phyloP scores from a whole-genome alignment of 2,888 invertebrate genomes.

The Pecten maximus region DNA sequence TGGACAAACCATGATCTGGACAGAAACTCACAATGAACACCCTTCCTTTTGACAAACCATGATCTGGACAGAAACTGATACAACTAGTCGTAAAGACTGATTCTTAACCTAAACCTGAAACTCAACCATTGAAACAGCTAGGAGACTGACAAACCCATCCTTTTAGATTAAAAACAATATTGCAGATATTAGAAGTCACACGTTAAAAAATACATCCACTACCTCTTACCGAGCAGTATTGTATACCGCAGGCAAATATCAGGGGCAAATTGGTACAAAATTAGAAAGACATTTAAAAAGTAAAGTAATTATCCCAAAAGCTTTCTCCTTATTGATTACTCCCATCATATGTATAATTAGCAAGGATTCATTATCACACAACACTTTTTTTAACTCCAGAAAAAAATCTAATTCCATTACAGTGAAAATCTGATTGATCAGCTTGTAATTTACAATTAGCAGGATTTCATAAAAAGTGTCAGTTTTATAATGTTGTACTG shows the following conservation, averaged over 20 bases:
- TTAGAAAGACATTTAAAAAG: neutral
- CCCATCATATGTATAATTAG: conserved; percentile 15
- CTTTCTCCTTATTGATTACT: neutral
- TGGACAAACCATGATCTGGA: too few relatives aligned
- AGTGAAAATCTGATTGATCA: neutral
- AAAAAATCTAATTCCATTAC: neutral
- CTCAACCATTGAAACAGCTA: too few relatives aligned
- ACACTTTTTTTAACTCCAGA: neutral
- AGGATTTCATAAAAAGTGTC: neutral
- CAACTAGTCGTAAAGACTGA: too few relatives aligned
- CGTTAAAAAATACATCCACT: too few relatives aligned
- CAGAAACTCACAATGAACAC: too few relatives aligned
- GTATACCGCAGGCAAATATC: neutral
- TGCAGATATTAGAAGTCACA: too few relatives aligned
- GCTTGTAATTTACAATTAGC: neutral
- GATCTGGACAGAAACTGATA: too few relatives aligned
- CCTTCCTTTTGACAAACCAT: too few relatives aligned
- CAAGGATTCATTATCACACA: neutral
- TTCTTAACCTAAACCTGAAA: too few relatives aligned
- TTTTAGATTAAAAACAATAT: too few relatives aligned
- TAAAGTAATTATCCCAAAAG: conserved; percentile 21
- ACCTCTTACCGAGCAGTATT: neutral
- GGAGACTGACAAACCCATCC: too few relatives aligned
- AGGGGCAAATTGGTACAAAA: neutral
- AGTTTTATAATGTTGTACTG: neutral